Conservation (phyloP, 2,888 invertebrate species). For the Mythimna impura region DNA sequence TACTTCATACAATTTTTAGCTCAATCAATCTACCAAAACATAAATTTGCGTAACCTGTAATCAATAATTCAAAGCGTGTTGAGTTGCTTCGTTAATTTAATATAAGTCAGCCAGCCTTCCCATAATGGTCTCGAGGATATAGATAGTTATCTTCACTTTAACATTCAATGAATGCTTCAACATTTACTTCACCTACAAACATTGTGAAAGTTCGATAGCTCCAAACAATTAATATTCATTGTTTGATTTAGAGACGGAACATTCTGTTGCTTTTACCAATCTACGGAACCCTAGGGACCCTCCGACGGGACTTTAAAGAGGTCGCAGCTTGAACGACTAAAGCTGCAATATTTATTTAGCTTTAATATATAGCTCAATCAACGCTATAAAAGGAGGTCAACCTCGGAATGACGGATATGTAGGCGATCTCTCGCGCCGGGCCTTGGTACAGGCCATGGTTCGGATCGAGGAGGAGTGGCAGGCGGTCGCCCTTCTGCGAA, state of each 20-base stretch:
- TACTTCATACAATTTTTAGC: constrained; percentile 14
- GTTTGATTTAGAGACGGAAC: constrained; percentile 65
- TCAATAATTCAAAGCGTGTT: constrained; percentile 60
- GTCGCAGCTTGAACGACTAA: constrained; percentile 8
- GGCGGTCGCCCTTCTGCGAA: too few relatives aligned
- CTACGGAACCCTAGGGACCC: constrained; percentile 53
- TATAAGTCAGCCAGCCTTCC: constrained; percentile 59
- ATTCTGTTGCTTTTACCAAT: constrained; percentile 64
- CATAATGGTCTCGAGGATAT: constrained; percentile 52
- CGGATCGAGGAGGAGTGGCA: too few relatives aligned
- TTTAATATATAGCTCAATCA: neutral
- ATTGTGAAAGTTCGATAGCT: constrained; percentile 71
- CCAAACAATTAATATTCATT: constrained; percentile 73
- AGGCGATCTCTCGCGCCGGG: too few relatives aligned
- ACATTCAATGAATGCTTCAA: constrained; percentile 73
- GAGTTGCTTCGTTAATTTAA: constrained; percentile 60
- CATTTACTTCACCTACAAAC: constrained; percentile 62
- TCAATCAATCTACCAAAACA: constrained; percentile 30
- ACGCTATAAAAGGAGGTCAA: too few relatives aligned
- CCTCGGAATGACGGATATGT: too few relatives aligned
- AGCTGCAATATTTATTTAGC: constrained; percentile 13
- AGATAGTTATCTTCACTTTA: constrained; percentile 75
- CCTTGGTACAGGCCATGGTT: too few relatives aligned
- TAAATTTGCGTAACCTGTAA: constrained; percentile 43
- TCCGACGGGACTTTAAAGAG: constrained; percentile 25